Conservation (phyloP, 2,888 invertebrate genomes). For the Eutolmus rufibarbis region DNA sequence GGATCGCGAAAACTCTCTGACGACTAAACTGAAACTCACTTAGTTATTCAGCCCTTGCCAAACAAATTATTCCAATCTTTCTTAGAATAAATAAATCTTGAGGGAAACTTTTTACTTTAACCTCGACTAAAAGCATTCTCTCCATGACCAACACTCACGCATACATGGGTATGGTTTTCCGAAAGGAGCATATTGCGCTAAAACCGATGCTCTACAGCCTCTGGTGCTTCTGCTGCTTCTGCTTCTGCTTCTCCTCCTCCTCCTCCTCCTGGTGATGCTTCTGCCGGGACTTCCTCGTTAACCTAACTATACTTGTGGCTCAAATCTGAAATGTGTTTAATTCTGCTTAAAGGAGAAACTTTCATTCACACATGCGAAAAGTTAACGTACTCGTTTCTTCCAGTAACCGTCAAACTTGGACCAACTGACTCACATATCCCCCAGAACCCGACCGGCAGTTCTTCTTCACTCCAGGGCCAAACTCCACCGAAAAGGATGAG, state of each 20-base stretch:
- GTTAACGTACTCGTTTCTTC: conserved; percentile 32
- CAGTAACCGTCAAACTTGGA: conserved; percentile 25
- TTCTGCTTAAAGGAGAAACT: conserved; percentile 21
- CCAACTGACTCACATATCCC: neutral
- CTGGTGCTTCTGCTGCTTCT: neutral
- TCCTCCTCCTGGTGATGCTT: neutral
- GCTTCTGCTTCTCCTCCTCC: neutral
- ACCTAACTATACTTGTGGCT: conserved; percentile 25
- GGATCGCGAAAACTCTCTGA: neutral
- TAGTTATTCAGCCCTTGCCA: neutral
- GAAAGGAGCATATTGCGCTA: neutral
- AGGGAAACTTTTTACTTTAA: conserved; percentile 9
- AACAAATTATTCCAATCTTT: conserved; percentile 24
- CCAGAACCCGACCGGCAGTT: neutral
- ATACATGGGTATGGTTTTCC: neutral
- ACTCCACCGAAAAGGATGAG: neutral
- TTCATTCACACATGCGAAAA: conserved; percentile 15
- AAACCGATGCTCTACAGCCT: neutral
- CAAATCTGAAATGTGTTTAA: conserved; percentile 30
- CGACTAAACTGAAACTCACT: neutral
- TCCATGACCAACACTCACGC: neutral
- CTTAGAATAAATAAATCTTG: conserved; percentile 19
- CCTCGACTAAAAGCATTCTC: conserved; percentile 15
- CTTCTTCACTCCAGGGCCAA: neutral
- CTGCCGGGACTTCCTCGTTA: conserved; percentile 3